phyloP scores from a whole-genome alignment of 2,888 invertebrate genomes.

The Drosophila monieri region DNA sequence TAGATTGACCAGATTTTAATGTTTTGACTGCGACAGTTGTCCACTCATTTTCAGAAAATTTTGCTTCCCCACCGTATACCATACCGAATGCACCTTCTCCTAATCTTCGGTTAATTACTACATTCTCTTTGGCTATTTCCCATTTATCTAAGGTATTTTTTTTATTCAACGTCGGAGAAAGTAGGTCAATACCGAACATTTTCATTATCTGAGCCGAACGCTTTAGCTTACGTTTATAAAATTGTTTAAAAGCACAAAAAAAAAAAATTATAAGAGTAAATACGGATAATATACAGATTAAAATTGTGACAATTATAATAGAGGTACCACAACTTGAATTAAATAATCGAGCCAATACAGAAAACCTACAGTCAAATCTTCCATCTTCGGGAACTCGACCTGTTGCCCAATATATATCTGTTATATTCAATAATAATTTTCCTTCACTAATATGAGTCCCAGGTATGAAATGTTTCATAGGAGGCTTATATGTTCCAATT shows the following conservation, averaged over 20 bases:
- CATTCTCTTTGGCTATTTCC: constrained; percentile 93
- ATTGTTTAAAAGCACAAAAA: constrained; percentile 87
- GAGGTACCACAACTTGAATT: constrained; percentile 88
- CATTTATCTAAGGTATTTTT: constrained; percentile 90
- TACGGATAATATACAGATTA: constrained; percentile 86
- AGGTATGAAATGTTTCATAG: constrained; percentile 78
- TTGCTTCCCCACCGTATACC: constrained; percentile 93
- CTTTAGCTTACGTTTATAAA: constrained; percentile 88
- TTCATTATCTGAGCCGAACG: constrained; percentile 88
- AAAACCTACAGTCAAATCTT: constrained; percentile 87
- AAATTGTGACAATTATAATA: constrained; percentile 86
- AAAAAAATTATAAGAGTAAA: constrained; percentile 84
- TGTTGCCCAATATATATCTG: constrained; percentile 23
- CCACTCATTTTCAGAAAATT: constrained; percentile 89
- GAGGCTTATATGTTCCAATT: constrained; percentile 87
- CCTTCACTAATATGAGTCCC: constrained; percentile 47
- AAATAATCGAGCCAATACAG: constrained; percentile 88
- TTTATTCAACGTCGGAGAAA: constrained; percentile 84
- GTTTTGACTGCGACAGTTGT: constrained; percentile 95
- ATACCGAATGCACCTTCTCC: constrained; percentile 97
- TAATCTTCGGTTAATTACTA: constrained; percentile 93
- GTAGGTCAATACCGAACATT: constrained; percentile 88
- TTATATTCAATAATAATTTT: constrained; percentile 73
- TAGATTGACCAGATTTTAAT: constrained; percentile 91
- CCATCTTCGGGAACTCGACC: constrained; percentile 88